Conservation (phyloP, 2,888 invertebrate species). For the Notodonta dromedarius region DNA sequence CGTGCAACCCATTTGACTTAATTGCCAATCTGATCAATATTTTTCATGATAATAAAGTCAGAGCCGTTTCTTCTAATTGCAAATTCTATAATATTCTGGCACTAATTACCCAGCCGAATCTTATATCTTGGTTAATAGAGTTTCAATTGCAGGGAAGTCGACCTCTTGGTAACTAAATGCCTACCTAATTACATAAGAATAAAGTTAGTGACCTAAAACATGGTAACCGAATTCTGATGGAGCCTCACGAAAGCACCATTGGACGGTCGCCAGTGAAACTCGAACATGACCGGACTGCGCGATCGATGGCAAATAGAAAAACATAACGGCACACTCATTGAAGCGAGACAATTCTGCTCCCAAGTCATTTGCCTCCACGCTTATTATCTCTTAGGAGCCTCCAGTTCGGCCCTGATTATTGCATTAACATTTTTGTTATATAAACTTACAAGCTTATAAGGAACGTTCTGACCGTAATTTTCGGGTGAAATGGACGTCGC, state of each 20-base stretch:
- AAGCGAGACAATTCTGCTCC: conserved; percentile 35
- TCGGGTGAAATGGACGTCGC: conserved; percentile 1
- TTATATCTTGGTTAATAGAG: no score
- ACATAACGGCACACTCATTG: conserved; percentile 40
- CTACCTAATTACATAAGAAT: neutral
- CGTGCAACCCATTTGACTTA: neutral
- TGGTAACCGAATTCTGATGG: conserved; percentile 30
- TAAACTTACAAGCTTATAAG: conserved; percentile 21
- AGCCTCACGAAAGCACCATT: conserved; percentile 36
- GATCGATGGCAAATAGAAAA: conserved; percentile 42
- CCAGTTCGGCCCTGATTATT: conserved; percentile 32
- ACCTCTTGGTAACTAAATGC: no score
- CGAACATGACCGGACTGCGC: conserved; percentile 42
- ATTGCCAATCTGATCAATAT: neutral
- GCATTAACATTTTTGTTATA: conserved; percentile 39
- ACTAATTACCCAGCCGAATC: no score
- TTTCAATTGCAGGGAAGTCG: no score
- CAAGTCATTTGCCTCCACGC: conserved; percentile 19
- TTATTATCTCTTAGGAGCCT: conserved; percentile 21
- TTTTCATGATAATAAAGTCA: no score
- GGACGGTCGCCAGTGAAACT: conserved; percentile 46
- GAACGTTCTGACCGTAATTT: conserved; percentile 12
- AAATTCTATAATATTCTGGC: no score
- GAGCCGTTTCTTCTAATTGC: no score
- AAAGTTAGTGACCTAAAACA: neutral